These are phyloP conservation scores for Gymnocephalus cernua DNA, from an alignment of 2,113 vertebrate genomes.

Conservation along the genomic window DNA sequence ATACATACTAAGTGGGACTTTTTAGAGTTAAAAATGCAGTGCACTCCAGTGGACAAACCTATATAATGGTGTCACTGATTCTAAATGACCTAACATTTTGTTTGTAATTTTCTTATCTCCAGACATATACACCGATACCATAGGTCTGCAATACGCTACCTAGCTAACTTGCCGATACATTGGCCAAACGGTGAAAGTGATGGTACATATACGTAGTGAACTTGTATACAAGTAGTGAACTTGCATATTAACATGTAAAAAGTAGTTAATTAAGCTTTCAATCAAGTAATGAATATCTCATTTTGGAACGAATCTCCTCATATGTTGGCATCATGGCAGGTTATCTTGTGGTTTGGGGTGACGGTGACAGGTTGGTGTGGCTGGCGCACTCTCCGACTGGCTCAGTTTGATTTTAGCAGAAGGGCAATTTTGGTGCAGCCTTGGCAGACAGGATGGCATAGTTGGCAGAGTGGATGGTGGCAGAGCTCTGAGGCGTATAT, in stretches of 20 bases:
- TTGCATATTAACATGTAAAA: neutral
- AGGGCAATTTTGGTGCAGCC: constrained; percentile 77
- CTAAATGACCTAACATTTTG: neutral
- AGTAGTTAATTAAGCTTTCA: neutral
- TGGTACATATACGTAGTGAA: neutral
- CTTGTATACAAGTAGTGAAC: neutral
- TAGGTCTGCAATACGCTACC: neutral
- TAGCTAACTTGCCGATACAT: neutral
- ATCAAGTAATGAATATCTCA: constrained; percentile 34
- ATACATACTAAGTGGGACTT: neutral
- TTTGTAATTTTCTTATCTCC: neutral
- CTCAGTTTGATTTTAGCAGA: constrained; percentile 72
- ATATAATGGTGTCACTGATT: neutral
- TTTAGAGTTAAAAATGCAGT: too few relatives aligned
- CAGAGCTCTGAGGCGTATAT: constrained; percentile 42
- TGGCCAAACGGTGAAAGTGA: neutral
- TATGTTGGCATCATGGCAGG: constrained; percentile 50
- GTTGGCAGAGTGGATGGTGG: constrained; percentile 68
- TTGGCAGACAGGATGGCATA: constrained; percentile 79
- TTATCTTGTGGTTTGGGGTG: constrained; percentile 61
- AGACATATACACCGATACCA: neutral
- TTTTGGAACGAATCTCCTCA: constrained; percentile 50
- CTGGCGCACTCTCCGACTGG: constrained; percentile 69
- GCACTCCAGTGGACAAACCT: neutral
- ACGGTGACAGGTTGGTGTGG: constrained; percentile 71